These are phyloP conservation scores for Drosophila littoralis DNA, from an alignment of 1,140 invertebrate species.

Conservation along the genomic window DNA sequence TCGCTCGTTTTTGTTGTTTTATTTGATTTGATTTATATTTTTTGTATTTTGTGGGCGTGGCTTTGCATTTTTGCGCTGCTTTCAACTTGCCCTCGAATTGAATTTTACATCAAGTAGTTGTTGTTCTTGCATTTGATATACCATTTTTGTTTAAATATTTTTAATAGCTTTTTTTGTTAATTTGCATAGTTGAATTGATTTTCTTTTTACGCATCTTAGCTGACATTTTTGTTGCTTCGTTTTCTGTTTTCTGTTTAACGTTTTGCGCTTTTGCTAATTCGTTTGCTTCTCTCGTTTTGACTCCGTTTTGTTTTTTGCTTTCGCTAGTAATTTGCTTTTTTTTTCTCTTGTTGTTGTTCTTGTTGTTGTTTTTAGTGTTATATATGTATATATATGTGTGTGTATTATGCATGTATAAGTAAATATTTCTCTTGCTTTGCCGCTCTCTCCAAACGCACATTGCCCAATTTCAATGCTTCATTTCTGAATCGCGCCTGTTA, in stretches of 20 bases:
- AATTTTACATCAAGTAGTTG: background rate
- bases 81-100: constrained; percentile 1
- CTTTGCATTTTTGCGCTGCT: background rate
- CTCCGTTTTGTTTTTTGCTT: background rate
- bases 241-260: constrained; percentile 24
- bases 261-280: constrained; percentile 22
- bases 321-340: constrained; percentile 11
- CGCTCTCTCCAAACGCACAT: constrained; percentile 75
- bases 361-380: constrained; percentile 1
- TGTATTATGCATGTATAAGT: constrained; percentile 34
- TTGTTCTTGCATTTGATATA: constrained; percentile 12
- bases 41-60: background rate
- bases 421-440: constrained; percentile 84
- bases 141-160: background rate
- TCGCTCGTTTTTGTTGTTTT: constrained; percentile 7
- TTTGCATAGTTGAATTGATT: constrained; percentile 23
- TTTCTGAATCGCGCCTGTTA: constrained; percentile 18
- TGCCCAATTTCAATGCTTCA: constrained; percentile 20
- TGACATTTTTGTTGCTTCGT: constrained; percentile 11
- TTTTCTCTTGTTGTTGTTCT: background rate
- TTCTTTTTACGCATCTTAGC: constrained; percentile 5
- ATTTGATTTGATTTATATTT: too few species aligned
- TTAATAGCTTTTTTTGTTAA: constrained; percentile 8
- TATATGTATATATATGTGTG: constrained; percentile 12
- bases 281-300: background rate